Percentiles rank a stretch among this genome's conserved stretches.
Conservation (phyloP, 2,888 invertebrate species). For the Tanypteryx hageni region DNA sequence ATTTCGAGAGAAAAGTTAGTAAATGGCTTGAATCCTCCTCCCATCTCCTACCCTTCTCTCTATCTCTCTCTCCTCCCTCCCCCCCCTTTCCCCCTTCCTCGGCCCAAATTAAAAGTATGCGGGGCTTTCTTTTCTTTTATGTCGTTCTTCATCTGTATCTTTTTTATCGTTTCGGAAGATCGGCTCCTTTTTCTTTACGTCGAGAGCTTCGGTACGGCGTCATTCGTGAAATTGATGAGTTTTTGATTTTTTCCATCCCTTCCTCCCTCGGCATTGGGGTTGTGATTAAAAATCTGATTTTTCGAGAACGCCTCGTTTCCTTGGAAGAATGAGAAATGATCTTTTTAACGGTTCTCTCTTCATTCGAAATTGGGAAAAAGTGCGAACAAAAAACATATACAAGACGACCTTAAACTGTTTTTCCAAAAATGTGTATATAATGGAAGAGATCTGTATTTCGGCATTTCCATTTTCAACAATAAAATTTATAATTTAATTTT, state of each 20-base stretch:
- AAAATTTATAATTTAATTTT: no score
- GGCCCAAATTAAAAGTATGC: not conserved
- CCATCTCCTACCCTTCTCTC: not conserved
- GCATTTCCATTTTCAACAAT: no score
- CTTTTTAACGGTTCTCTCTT: not conserved
- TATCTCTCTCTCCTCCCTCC: not conserved
- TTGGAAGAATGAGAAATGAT: not conserved
- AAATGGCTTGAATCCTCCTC: not conserved
- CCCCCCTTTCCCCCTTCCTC: not conserved
- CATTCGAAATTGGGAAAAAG: not conserved
- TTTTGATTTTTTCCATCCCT: not conserved
- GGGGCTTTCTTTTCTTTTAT: not conserved
- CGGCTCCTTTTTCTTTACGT: not conserved
- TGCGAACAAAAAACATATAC: no score
- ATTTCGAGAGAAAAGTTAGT: not conserved
- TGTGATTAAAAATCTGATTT: not conserved
- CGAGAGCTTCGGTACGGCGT: not conserved
- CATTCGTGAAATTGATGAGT: constrained; percentile 15
- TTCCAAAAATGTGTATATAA: no score
- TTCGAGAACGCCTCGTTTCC: not conserved
- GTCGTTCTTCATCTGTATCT: not conserved
- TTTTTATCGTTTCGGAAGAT: not conserved
- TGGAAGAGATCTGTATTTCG: no score
- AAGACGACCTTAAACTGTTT: no score
- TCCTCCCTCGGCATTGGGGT: not conserved